Percentiles rank a stretch among this genome's conserved stretches.
Evolutionary conservation across 23 tunicate species (phyloP).

Genomic region (Ciona savignyi): DNA sequence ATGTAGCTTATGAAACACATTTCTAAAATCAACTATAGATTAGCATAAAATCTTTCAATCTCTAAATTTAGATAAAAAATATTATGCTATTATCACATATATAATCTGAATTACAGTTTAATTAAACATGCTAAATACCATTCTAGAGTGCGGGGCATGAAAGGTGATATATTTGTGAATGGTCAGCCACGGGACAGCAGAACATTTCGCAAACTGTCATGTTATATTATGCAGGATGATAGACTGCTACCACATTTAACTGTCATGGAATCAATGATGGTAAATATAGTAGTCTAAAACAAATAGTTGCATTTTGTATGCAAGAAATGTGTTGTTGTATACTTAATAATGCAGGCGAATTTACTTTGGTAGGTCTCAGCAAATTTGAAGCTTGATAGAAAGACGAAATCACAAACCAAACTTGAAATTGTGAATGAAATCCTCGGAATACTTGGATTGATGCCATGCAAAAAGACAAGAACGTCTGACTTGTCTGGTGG

Average conservation of each 20-base stretch:
- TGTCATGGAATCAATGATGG: conserved; percentile 99
- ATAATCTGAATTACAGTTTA: not conserved
- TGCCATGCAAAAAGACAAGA: conserved; percentile 73
- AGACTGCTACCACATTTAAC: conserved; percentile 91
- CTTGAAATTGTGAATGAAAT: conserved; percentile 77
- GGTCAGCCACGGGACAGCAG: conserved; percentile 65
- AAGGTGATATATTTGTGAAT: conserved; percentile 81
- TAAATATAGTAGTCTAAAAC: no score
- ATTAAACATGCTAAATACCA: not conserved
- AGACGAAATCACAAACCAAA: conserved; percentile 26
- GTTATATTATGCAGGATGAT: conserved; percentile 99
- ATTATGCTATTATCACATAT: no score
- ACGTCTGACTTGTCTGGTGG: conserved; percentile 90
- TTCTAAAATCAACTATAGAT: not conserved
- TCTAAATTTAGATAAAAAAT: no score
- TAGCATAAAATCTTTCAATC: not conserved
- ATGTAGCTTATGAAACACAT: no score
- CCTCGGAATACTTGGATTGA: conserved; percentile 69
- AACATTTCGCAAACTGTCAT: conserved; percentile 83
- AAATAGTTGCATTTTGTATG: no score
- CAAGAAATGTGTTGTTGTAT: no score
- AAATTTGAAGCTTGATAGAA: conserved; percentile 69
- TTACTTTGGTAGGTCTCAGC: conserved; percentile 76
- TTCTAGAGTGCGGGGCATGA: conserved; percentile 73
- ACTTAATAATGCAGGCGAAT: no score